phyloP scores from a whole-genome alignment of 2,888 invertebrate species.

The Atrina japonica region DNA sequence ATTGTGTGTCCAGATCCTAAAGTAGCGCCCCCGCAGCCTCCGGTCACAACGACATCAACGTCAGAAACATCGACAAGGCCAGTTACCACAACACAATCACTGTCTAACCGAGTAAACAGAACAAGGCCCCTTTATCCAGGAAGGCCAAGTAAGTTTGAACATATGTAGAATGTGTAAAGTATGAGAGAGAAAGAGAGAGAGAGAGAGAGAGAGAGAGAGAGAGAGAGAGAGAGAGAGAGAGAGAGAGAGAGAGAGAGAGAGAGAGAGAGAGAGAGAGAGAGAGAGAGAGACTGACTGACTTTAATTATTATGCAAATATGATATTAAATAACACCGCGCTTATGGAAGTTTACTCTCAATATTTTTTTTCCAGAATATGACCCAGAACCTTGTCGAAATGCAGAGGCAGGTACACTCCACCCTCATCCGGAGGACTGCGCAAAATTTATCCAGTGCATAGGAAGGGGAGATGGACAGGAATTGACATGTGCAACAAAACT shows the following conservation, averaged over 20 bases:
- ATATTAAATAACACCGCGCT: not conserved
- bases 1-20: conserved; percentile 32
- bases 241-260: too few relatives aligned
- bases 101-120: not conserved
- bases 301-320: too few relatives aligned
- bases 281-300: too few relatives aligned
- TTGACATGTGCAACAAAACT: conserved; percentile 56
- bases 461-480: conserved; percentile 45
- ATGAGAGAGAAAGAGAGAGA: too few relatives aligned
- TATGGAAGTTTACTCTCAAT: not conserved
- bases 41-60: conserved; percentile 33
- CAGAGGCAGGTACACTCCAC: conserved; percentile 48
- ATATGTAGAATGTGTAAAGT: not conserved
- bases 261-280: too few relatives aligned
- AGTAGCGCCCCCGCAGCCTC: conserved; percentile 34
- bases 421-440: conserved; percentile 58
- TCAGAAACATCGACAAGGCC: not conserved
- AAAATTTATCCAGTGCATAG: conserved; percentile 62
- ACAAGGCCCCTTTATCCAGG: conserved; percentile 45
- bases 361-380: conserved; percentile 52
- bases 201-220: too few relatives aligned
- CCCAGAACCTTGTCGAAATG: conserved; percentile 50
- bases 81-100: conserved; percentile 7
- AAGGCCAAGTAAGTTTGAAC: conserved; percentile 48
- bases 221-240: too few relatives aligned